Conservation (phyloP, 1,140 invertebrate genomes). For the Psilanteris sp. region DNA sequence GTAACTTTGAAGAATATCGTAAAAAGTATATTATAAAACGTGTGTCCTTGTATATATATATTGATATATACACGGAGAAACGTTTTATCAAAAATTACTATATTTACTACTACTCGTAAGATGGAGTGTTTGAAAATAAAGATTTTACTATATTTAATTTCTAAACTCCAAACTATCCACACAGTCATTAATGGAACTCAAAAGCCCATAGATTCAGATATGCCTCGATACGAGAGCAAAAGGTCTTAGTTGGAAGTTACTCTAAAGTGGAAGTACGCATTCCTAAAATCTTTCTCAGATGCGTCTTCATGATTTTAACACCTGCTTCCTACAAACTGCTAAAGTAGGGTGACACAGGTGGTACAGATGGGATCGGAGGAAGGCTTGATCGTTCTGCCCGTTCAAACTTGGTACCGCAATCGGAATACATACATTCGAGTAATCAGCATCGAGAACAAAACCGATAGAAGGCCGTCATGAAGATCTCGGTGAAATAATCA, state of each 20-base stretch:
- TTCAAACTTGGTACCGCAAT: not conserved
- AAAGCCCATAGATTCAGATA: not conserved
- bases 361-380: not conserved
- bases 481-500: not conserved
- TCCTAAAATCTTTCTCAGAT: not conserved
- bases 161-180: no score
- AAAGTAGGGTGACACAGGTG: not conserved
- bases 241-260: not conserved
- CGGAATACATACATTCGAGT: not conserved
- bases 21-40: no score
- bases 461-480: not conserved
- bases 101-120: no score
- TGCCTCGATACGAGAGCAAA: not conserved
- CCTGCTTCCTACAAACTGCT: not conserved
- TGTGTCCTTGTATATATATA: no score
- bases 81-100: no score
- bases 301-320: not conserved
- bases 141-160: no score
- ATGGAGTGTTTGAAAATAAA: no score
- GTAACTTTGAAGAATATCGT: no score
- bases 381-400: not conserved
- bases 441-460: not conserved
- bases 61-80: no score
- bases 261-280: not conserved
- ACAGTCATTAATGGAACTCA: no score